Evolutionary conservation across 2,797 vertebrate genomes (phyloP), one percentile per base, ranked within the genome.

Genomic region (Xyrichtys novacula): DNA sequence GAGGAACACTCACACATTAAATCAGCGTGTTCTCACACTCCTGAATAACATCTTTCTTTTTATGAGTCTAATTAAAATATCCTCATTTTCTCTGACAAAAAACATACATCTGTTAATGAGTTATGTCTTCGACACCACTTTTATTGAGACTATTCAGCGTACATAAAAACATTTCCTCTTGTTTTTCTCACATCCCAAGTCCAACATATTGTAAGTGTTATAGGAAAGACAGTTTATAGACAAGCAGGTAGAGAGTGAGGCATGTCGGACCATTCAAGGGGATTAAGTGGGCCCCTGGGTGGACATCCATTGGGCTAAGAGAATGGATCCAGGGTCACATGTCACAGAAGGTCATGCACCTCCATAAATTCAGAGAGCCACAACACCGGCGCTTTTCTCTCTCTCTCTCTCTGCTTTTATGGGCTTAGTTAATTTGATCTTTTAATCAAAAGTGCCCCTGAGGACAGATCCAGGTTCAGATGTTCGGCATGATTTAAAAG

Each of bases 371-470:
- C 82, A 91, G 78, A 88, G 85, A 92, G 85, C 31, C 43, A 40
- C 63, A 39, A 53, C 28, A 47, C 56, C 3, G 1, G 55, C 34
- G 14, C 62, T 29, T n/a, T n/a, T 36, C 49, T 31, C 53, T 25
- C 65, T 47, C 46, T 53, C 75, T 53, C 74, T 85, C 81, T 73
- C 85, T 86, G 80, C 74, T 89, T 91, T 92, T 92, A 92, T 91
- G 88, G 86, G 81, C 79, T 83, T 74, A 10, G 85, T 91, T 92
- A 92, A 92, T 93, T 83, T 89, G 79, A 90, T 90, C 81, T 89
- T 87, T 88, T 88, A 85, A 91, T 90, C 86, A 87, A 86, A 85
- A 84, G 86, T 69, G 79, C 82, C 89, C 88, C 87, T 20, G 84
- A 87, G 86, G 84, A 87, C 76, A 72, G 78, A 82, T 86, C 85